Evolutionary conservation across 1,140 invertebrate genomes (phyloP), one percentile per base, ranked within the genome.

Genomic region (Druon quercuslanigerum): DNA sequence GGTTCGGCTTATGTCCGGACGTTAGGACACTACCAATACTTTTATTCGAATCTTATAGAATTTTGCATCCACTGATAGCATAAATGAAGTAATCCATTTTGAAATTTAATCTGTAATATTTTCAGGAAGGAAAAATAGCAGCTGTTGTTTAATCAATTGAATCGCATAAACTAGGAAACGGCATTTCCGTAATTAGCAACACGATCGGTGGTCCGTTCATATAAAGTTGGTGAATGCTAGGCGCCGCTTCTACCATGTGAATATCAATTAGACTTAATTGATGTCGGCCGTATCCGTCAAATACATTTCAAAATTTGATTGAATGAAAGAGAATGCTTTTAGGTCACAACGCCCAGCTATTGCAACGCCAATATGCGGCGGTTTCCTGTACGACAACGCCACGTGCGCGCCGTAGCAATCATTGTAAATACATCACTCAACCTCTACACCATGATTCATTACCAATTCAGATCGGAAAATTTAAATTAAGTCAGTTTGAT

Each of bases 231-330:
- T 54, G 52, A 54, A 54, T 17, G 52, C n/a, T 16, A 0, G 60
- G 9, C 46, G 46, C 52, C 51, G 16, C 14, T 72, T 56, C 54
- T 52, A 76, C 83, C 56, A 79, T 75, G 82, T 80, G 83, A 86
- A 86, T 86, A 85, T 86, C 83, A 84, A 86, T 84, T 84, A 83
- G 82, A 81, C 78, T 79, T 82, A 84, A 86, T 86, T 82, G 82
- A 83, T 82, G 84, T 84, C 80, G 71, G 77, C 56, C 51, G 56
- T 17, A 52, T 57, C 51, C 51, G 71, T 66, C 60, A 66, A 66
- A 66, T 66, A 66, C 60, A 66, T 66, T 66, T 66, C 60, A 66
- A 33, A 3, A 66, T 66, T 66, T 66, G 60, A 66, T 66, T 66
- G 60, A 66, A 66, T 66, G 33, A 46, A 66, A 66, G 60, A 66